Evolutionary conservation across 1,140 invertebrate genomes (phyloP).

Genomic region (Bicyclus anynana): DNA sequence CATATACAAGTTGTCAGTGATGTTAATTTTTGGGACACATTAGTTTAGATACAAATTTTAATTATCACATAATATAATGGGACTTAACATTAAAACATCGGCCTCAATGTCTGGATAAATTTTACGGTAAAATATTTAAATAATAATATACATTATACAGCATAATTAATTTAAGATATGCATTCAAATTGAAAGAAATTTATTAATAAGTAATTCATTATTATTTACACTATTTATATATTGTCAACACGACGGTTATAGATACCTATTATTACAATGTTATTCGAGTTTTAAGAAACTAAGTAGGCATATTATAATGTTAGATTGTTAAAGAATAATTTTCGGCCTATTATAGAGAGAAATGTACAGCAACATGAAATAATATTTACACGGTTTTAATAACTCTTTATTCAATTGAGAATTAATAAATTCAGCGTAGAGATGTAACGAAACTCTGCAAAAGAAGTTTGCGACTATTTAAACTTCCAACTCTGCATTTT

Average conservation of each 20-base stretch:
- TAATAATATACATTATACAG: not conserved
- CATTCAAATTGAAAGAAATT: not conserved
- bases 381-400: not conserved
- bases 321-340: slow-evolving; percentile 1
- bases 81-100: not conserved
- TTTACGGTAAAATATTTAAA: not conserved
- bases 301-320: not conserved
- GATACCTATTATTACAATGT: not conserved
- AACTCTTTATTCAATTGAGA: not conserved
- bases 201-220: not conserved
- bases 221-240: slow-evolving; percentile 1
- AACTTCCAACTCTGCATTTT: too few relatives aligned
- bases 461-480: too few relatives aligned
- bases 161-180: not conserved
- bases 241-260: slow-evolving; percentile 1
- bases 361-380: slow-evolving; percentile 1
- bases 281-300: not conserved
- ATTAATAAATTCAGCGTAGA: too few relatives aligned
- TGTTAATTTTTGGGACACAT: too few relatives aligned
- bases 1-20: too few relatives aligned
- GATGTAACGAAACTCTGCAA: too few relatives aligned
- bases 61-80: too few relatives aligned
- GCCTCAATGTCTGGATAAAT: not conserved
- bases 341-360: not conserved
- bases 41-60: too few relatives aligned